phyloP scores from a whole-genome alignment of 1,140 invertebrate genomes.

The Lerema accius region DNA sequence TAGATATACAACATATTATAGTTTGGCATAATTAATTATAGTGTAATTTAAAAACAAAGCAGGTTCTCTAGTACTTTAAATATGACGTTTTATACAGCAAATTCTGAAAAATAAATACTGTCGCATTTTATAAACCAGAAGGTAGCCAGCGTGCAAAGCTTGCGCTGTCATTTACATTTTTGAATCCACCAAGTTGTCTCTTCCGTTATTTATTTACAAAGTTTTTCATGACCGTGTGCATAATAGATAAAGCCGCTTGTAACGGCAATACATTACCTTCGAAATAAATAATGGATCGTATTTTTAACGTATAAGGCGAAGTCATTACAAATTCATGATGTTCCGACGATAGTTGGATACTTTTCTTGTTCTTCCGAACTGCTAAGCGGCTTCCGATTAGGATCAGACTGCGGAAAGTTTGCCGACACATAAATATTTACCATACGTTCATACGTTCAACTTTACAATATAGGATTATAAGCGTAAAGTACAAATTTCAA shows the following conservation, averaged over 20 bases:
- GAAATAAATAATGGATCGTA: slow-evolving; percentile 48
- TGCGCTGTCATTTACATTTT: slow-evolving; percentile 46
- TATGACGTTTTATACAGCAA: no score
- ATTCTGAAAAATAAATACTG: slow-evolving; percentile 37
- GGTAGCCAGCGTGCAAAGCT: slow-evolving; percentile 31
- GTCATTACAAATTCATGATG: slow-evolving; percentile 43
- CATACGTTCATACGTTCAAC: slow-evolving; percentile 5
- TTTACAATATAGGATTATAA: neutral
- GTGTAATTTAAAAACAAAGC: no score
- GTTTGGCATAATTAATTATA: no score
- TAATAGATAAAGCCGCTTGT: slow-evolving; percentile 42
- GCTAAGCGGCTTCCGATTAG: slow-evolving; percentile 31
- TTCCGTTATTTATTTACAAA: slow-evolving; percentile 43
- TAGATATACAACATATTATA: no score
- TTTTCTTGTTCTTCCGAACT: slow-evolving; percentile 30
- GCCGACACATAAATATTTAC: slow-evolving; percentile 23
- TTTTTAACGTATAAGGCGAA: slow-evolving; percentile 43
- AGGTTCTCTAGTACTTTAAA: no score
- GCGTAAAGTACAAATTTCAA: no score
- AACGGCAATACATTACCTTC: slow-evolving; percentile 36
- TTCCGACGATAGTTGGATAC: slow-evolving; percentile 36
- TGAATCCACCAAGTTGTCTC: slow-evolving; percentile 36
- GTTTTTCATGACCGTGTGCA: slow-evolving; percentile 37
- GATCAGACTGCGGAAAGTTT: slow-evolving; percentile 15
- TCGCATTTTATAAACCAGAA: slow-evolving; percentile 37